These are phyloP conservation scores for Syngnathus rostellatus DNA, from an alignment of 2,797 vertebrate genomes.

Conservation along the genomic window DNA sequence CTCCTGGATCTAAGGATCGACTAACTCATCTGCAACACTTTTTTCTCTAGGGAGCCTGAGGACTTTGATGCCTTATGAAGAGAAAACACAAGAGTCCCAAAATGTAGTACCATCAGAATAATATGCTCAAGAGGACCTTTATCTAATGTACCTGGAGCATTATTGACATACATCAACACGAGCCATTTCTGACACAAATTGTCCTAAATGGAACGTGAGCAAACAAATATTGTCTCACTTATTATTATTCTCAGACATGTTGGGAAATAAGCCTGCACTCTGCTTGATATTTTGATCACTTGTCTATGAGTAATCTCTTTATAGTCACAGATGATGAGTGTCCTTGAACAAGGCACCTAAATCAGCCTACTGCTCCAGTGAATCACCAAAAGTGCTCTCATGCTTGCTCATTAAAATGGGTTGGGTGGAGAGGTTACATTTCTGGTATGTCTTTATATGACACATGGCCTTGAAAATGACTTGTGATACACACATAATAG, in stretches of 20 bases:
- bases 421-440: neutral
- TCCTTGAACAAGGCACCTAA: neutral
- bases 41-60: too few relatives aligned
- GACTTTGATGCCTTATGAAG: too few relatives aligned
- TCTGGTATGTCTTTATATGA: neutral
- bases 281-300: neutral
- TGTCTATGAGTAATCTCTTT: neutral
- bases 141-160: neutral
- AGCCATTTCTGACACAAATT: neutral
- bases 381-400: neutral
- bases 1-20: too few relatives aligned
- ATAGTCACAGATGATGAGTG: neutral
- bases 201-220: neutral
- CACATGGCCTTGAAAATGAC: neutral
- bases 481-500: too few relatives aligned
- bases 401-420: neutral
- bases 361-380: neutral
- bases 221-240: neutral
- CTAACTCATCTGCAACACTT: too few relatives aligned
- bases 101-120: neutral
- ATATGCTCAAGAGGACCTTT: neutral
- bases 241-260: neutral
- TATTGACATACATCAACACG: neutral
- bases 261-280: neutral
- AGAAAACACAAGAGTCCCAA: too few relatives aligned